phyloP scores from a whole-genome alignment of 53 echinoderm and acorn worm species.

The Mesocentrotus franciscanus region DNA sequence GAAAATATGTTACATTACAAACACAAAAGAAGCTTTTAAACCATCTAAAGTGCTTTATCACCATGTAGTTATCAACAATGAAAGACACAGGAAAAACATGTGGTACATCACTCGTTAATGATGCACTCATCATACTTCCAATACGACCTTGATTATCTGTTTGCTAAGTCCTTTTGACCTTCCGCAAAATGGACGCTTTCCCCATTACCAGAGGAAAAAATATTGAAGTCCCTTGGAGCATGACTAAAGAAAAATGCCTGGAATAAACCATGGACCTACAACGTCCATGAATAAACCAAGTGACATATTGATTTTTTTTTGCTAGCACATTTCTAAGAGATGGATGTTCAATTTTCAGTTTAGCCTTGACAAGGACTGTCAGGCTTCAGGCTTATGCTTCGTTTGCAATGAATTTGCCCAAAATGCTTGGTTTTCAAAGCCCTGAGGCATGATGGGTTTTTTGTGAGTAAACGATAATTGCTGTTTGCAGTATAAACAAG shows the following conservation, averaged over 20 bases:
- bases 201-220: slow-evolving; percentile 9
- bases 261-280: slow-evolving; percentile 36
- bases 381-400: background rate
- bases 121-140: background rate
- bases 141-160: slow-evolving; percentile 21
- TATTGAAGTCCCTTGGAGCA: background rate
- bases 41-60: slow-evolving; percentile 6
- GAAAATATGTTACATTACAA: background rate
- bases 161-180: slow-evolving; percentile 41
- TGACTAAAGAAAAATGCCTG: slow-evolving; percentile 33
- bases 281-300: slow-evolving; percentile 41
- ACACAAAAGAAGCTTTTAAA: background rate
- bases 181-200: slow-evolving; percentile 34
- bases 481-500: background rate
- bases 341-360: background rate
- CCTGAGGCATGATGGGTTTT: background rate
- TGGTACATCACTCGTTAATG: background rate
- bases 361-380: background rate
- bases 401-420: slow-evolving; percentile 5
- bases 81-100: slow-evolving; percentile 3
- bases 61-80: background rate
- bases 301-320: slow-evolving; percentile 27
- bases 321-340: background rate
- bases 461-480: slow-evolving; percentile 16
- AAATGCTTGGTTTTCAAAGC: background rate